Evolutionary conservation across 2,113 vertebrate species (phyloP).

Genomic region (Chaetops frenatus): DNA sequence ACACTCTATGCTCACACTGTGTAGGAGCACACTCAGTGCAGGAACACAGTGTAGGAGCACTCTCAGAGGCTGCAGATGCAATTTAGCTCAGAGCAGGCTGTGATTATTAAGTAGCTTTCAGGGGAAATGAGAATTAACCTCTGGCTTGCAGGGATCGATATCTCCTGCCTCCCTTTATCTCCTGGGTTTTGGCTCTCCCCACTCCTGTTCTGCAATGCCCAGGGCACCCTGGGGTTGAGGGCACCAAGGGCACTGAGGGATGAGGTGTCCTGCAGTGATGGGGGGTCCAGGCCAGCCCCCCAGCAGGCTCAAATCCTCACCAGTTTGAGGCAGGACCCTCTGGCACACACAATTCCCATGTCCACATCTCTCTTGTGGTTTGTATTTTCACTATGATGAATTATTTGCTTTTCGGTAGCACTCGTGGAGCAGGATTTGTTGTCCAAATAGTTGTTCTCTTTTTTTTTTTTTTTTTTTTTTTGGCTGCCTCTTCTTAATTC

Average conservation of each 20-base stretch:
- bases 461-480: background rate
- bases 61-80: rapidly evolving
- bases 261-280: rapidly evolving
- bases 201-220: background rate
- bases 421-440: background rate
- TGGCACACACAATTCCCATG: background rate
- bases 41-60: background rate
- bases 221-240: background rate
- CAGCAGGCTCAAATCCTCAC: background rate
- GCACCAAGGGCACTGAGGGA: background rate
- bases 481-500: background rate
- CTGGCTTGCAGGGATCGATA: background rate
- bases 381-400: background rate
- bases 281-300: background rate
- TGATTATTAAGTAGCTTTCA: background rate
- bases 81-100: rapidly evolving
- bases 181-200: background rate
- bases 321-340: background rate
- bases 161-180: background rate
- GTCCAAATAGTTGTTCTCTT: background rate
- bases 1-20: too few relatives aligned
- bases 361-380: background rate
- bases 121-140: background rate
- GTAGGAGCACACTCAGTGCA: background rate
- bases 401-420: background rate